Evolutionary conservation across 2,888 invertebrate genomes (phyloP), one percentile per base, ranked within the genome.

Genomic region (Helleia helle): DNA sequence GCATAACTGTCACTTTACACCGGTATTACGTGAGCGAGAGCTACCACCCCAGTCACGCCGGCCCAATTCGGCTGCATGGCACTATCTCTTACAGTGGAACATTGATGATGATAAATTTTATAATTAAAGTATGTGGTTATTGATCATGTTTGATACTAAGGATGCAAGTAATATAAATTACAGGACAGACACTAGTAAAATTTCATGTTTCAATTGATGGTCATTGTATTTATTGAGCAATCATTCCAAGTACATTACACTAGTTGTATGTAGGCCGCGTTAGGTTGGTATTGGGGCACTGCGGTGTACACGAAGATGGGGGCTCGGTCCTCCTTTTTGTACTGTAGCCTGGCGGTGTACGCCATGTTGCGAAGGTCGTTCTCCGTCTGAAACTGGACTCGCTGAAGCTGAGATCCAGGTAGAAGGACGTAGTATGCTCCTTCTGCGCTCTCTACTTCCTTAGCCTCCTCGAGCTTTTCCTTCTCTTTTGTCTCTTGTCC

Each of bases 391-490:
- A 88, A 90, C 51, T 83, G 86, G 8, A 90, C 87, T 42, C 87
- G 81, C 54, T 91, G 90, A 1, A 90, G 75, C 48, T 88, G 84
- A 2, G 89, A 87, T 44, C 79, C 86, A 1, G 90, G 90, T 46
- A 90, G 75, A 26, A 90, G 86, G 4, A 90, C 81, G 62, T 89
- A 90, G 63, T 91, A 91, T 17, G 87, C 86, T 4, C 90, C 90
- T 51, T 74, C 68, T 36, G 65, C 56, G 44, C 62, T 75, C 13
- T 86, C 59, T 3, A 81, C 64, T 40, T 73, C 71, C 36, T 71
- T 66, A 0, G 68, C 62, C 3, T 50, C 65, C 12, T 65, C 53
- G 42, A 80, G 38, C 50, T 68, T 60, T 12, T 59, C 31, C 8
- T 25, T 40, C 1, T 49, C 47, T 27, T 53, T 55, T 15, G 37